Conservation (phyloP, 1,140 invertebrate genomes). For the Pogonognathellus flavescens region DNA sequence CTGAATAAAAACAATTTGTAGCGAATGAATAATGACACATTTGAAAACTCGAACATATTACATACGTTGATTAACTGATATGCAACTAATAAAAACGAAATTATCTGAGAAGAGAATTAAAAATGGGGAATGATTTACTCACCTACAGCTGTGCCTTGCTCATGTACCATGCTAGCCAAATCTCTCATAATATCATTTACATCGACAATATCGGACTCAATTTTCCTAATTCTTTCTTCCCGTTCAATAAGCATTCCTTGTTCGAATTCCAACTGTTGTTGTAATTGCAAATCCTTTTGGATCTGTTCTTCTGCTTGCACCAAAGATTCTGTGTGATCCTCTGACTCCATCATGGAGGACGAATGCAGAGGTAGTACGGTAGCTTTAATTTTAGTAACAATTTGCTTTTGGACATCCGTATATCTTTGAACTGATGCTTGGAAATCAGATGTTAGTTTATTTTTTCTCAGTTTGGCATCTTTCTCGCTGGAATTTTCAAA, state of each 20-base stretch:
- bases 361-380: conserved; percentile 75
- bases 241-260: conserved; percentile 81
- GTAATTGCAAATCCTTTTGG: conserved; percentile 70
- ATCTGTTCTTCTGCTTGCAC: conserved; percentile 68
- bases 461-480: conserved; percentile 85
- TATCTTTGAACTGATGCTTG: conserved; percentile 84
- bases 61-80: too few species aligned
- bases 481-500: conserved; percentile 78
- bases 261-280: conserved; percentile 80
- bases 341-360: conserved; percentile 69
- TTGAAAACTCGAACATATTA: too few species aligned
- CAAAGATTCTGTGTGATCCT: conserved; percentile 69
- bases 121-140: conserved; percentile 64
- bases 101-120: too few species aligned
- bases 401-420: conserved; percentile 82
- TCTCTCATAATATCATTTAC: conserved; percentile 94
- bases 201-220: conserved; percentile 89
- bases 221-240: conserved; percentile 80
- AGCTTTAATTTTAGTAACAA: conserved; percentile 83
- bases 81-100: too few species aligned
- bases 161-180: conserved; percentile 83
- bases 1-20: too few species aligned
- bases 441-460: conserved; percentile 85
- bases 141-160: conserved; percentile 88
- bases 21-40: too few species aligned